Evolutionary conservation across 2,113 vertebrate genomes (phyloP).

Genomic region (Actinemys pallida): DNA sequence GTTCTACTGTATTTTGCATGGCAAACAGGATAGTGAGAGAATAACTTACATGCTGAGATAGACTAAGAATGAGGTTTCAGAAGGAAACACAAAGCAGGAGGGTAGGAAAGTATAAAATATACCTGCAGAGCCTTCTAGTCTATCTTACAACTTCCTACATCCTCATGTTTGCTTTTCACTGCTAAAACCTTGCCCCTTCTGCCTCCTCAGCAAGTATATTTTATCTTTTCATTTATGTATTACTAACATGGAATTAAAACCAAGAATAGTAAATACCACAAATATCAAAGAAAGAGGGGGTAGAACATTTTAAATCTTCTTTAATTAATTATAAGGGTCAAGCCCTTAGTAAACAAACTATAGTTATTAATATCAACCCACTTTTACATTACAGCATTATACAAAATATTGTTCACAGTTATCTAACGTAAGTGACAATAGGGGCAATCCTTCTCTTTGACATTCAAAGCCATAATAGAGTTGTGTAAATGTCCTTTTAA

Average conservation of each 20-base stretch:
- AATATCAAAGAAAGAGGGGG: background rate
- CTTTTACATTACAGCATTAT: fast-evolving
- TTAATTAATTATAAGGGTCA: no score
- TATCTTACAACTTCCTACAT: background rate
- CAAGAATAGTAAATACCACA: fast-evolving
- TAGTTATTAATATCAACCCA: background rate
- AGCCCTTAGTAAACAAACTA: no score
- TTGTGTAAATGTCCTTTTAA: background rate
- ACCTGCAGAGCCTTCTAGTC: background rate
- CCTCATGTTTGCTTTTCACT: background rate
- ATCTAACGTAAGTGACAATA: background rate
- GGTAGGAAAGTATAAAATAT: background rate
- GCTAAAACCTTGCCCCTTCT: background rate
- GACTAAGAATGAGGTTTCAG: background rate
- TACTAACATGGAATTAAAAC: background rate
- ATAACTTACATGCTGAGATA: background rate
- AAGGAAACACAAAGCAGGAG: background rate
- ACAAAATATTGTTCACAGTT: background rate
- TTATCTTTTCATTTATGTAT: background rate
- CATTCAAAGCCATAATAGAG: background rate
- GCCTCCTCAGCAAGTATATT: background rate
- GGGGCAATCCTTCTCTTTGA: background rate
- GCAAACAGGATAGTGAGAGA: background rate
- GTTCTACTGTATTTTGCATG: background rate
- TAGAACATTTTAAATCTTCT: background rate